phyloP scores from a whole-genome alignment of 1,140 invertebrate genomes.

The Latrodectus geometricus region DNA sequence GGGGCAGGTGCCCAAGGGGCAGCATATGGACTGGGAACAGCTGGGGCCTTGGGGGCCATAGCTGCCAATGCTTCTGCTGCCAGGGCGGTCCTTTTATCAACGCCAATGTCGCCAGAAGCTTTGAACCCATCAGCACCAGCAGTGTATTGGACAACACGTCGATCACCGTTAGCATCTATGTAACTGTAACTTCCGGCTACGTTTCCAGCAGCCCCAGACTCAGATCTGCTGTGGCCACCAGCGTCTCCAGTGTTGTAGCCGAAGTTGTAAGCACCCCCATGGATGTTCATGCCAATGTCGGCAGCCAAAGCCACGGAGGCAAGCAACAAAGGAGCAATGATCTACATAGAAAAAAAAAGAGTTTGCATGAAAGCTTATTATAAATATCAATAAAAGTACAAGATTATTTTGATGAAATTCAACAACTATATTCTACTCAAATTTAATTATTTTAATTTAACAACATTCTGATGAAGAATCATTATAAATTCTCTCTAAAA shows the following conservation, averaged over 20 bases:
- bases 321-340: background rate
- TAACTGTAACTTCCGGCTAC: conserved; percentile 16
- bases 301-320: background rate
- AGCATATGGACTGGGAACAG: background rate
- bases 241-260: conserved; percentile 86
- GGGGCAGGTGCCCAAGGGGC: background rate
- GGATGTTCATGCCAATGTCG: background rate
- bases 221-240: conserved; percentile 69
- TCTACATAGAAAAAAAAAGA: background rate
- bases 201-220: conserved; percentile 72
- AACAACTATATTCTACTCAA: too few relatives aligned
- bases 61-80: conserved; percentile 48
- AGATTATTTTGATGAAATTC: too few relatives aligned
- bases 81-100: conserved; percentile 33
- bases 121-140: conserved; percentile 77
- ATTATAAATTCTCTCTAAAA: too few relatives aligned
- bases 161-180: background rate
- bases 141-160: conserved; percentile 71
- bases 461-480: too few relatives aligned
- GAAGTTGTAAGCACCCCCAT: conserved; percentile 84
- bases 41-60: conserved; percentile 52
- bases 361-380: too few relatives aligned
- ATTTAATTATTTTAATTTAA: too few relatives aligned
- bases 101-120: conserved; percentile 68
- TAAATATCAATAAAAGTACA: too few relatives aligned